Conservation (phyloP, 2,888 invertebrate genomes). For the Orgyia antiqua region DNA sequence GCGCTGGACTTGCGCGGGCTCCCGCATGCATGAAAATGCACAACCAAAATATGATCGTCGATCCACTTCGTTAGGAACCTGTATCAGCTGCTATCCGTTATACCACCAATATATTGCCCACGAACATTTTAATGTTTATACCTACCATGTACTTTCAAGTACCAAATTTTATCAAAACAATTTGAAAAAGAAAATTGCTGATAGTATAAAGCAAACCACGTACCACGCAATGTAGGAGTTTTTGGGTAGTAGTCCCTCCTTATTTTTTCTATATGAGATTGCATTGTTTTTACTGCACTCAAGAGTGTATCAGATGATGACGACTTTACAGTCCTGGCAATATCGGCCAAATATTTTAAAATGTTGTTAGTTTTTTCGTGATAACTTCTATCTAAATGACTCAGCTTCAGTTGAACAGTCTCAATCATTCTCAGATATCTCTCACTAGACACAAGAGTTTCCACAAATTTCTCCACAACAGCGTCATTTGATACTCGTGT, state of each 20-base stretch:
- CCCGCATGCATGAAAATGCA: too few relatives aligned
- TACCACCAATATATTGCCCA: too few relatives aligned
- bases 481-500: conserved; percentile 33
- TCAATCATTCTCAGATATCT: conserved; percentile 57
- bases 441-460: conserved; percentile 57
- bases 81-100: too few relatives aligned
- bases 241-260: too few relatives aligned
- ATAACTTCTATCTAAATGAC: conserved; percentile 46
- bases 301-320: conserved; percentile 4
- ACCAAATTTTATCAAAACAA: too few relatives aligned
- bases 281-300: conserved; percentile 8
- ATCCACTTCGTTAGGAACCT: too few relatives aligned
- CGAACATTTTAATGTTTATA: too few relatives aligned
- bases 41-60: too few relatives aligned
- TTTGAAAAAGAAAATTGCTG: too few relatives aligned
- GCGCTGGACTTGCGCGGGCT: too few relatives aligned
- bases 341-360: conserved; percentile 51
- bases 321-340: conserved; percentile 28
- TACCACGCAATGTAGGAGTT: conserved; percentile 43
- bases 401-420: conserved; percentile 49
- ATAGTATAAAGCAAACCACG: conserved; percentile 9
- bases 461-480: conserved; percentile 59
- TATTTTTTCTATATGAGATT: conserved; percentile 16
- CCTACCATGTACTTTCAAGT: too few relatives aligned
- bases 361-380: conserved; percentile 52